phyloP scores from a whole-genome alignment of 2,888 invertebrate genomes.

The Zelleria hepariella region DNA sequence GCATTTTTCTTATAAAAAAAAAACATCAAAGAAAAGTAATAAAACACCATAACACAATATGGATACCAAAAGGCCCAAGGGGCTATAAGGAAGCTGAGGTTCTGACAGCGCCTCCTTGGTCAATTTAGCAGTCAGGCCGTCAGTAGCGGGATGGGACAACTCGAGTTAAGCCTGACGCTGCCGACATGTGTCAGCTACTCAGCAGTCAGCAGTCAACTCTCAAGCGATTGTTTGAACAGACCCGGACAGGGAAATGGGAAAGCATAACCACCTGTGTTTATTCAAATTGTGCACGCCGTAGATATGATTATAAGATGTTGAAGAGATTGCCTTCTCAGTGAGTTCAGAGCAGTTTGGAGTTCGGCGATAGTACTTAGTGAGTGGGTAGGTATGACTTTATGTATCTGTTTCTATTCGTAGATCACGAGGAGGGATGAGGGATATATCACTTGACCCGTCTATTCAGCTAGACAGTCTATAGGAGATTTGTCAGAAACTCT shows the following conservation, averaged over 20 bases:
- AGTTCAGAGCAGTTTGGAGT: no score
- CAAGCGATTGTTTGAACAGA: constrained; percentile 13
- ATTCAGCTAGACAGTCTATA: no score
- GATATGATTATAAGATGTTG: not conserved
- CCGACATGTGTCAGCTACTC: constrained; percentile 14
- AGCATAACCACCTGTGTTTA: constrained; percentile 3
- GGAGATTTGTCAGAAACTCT: no score
- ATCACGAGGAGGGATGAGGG: no score
- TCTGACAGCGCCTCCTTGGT: constrained; percentile 9
- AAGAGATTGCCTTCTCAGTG: not conserved
- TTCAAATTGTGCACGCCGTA: not conserved
- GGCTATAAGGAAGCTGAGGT: constrained; percentile 11
- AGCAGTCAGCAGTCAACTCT: constrained; percentile 13
- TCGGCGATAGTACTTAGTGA: not conserved
- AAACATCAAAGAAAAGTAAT: no score
- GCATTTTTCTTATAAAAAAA: no score
- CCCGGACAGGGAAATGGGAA: not conserved
- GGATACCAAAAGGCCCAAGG: no score
- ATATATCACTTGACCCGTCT: no score
- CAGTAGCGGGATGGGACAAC: not conserved
- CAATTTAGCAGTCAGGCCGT: constrained; percentile 17
- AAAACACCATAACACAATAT: no score
- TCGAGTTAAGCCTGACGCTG: constrained; percentile 2
- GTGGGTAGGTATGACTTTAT: not conserved
- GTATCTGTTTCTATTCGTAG: no score